Evolutionary conservation across 2,797 vertebrate genomes (phyloP), one percentile per base, ranked within the genome.

Genomic region (Hippocampus kuda): DNA sequence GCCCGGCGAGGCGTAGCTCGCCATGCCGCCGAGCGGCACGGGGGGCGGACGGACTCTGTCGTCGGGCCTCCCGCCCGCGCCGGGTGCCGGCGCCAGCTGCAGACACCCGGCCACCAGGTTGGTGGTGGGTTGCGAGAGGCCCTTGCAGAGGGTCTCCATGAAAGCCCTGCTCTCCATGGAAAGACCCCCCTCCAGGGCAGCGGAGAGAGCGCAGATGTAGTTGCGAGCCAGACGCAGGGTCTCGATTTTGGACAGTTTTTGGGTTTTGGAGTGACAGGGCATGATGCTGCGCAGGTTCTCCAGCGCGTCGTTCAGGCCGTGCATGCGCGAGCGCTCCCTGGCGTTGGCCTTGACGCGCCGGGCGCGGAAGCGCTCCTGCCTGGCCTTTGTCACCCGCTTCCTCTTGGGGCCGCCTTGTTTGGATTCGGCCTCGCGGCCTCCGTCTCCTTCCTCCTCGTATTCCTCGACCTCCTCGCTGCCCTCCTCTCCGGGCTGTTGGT

Each of bases 251-350:
- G 96, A 98, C 46, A 99, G 85, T 68, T 99, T 99, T 79, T 99
- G 96, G 0, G 95, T 99, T 76, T 98, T 98, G 80, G 96, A 98
- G 84, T 98, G 97, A 70, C 96, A 98, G 15, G 96, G 96, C 96
- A 98, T 97, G 74, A 99, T 95, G 79, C 79, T 85, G 57, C 96
- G 87, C 74, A 99, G 89, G 87, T 91, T 97, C 76, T 99, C 96
- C 72, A 99, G 87, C 0, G 96, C 96, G 1, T 97, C 96, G 0
- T 99, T 99, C 6, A 99, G 86, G 0, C 96, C 95, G 0, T 99
- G 96, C 96, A 99, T 98, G 42, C 96, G 83, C 0, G 93, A 93
- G 59, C 96, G 91, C 77, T 99, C 96, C 54, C 96, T 88, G 60
- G 96, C 95, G 0, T 98, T 99, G 18, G 96, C 96, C 75, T 99